phyloP scores from a whole-genome alignment of 2,113 vertebrate species.

The Cyprinodon variegatus region DNA sequence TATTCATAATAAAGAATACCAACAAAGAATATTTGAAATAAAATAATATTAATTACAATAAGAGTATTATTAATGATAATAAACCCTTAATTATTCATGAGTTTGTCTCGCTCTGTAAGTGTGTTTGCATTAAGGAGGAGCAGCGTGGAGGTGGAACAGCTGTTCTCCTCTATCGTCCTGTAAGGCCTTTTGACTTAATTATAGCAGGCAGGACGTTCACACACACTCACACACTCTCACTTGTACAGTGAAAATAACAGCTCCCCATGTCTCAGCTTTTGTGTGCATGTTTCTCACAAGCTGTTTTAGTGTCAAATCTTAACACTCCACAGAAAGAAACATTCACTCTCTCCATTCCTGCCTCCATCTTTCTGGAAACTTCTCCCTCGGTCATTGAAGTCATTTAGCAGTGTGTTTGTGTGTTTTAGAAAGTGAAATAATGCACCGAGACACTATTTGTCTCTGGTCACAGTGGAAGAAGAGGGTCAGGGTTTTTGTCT shows the following conservation, averaged over 20 bases:
- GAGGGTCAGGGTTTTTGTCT: constrained; percentile 90
- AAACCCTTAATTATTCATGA: constrained; percentile 22
- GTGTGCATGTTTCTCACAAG: constrained; percentile 32
- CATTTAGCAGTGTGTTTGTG: constrained; percentile 5
- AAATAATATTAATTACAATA: background rate
- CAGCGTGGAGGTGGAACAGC: constrained; percentile 62
- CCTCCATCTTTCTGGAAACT: constrained; percentile 60
- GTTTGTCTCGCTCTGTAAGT: constrained; percentile 5
- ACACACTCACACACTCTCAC: constrained; percentile 2
- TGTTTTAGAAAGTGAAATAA: background rate
- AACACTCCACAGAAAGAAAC: constrained; percentile 27
- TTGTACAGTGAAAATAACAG: constrained; percentile 52
- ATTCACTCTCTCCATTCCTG: constrained; percentile 4
- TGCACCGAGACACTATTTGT: constrained; percentile 87
- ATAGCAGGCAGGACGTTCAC: constrained; percentile 64
- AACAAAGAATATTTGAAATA: background rate
- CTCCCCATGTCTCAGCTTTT: constrained; percentile 45
- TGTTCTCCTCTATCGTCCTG: constrained; percentile 73
- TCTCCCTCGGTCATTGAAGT: constrained; percentile 86
- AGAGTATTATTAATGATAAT: background rate
- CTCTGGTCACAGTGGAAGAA: constrained; percentile 86
- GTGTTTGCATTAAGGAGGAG: constrained; percentile 42
- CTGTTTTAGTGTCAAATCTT: constrained; percentile 37
- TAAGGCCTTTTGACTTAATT: constrained; percentile 75
- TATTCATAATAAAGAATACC: background rate